Evolutionary conservation across 2,797 vertebrate genomes (phyloP), one percentile per base, ranked within the genome.

Genomic region (Sebastes variabilis): DNA sequence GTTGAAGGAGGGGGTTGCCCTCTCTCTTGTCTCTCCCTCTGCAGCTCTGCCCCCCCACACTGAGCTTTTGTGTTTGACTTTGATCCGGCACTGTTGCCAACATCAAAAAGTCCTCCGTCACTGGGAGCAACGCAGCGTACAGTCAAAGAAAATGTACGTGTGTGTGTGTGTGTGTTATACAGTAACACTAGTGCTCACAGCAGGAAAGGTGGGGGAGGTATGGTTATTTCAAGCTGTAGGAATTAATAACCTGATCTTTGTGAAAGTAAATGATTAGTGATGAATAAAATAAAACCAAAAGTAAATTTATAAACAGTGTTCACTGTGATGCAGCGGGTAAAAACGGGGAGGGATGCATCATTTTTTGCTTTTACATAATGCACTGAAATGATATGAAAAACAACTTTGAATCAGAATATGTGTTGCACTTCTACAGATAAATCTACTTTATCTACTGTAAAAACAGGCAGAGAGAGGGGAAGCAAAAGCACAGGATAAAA

Each of bases 21-120:
- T 84, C 69, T 42, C 61, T 79, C 83, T 66, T 66, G 64, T 74
- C 71, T 76, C 83, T 77, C 80, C 64, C 73, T 61, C 29, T 22
- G 24, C 67, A 66, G 60, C 49, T 58, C 29, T 20, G 4, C 52
- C 49, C 59, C 42, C 69, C 72, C 32, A 81, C 66, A 46, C 79
- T 75, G 77, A 77, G 88, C 86, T 87, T 87, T 83, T 88, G 88
- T 86, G 88, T 82, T 78, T 72, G 80, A 85, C 90, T 93, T 93
- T 93, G 88, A 92, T 92, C 88, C 72, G 3, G 52, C 77, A n/a
- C 81, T 75, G 81, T 83, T 87, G 82, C 83, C 82, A 80, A 90
- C 86, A 92, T 92, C 88, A 92, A 88, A 91, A 88, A 84, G 78
- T 86, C 75, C 54, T 68, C 81, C 71, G 86, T 89, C 83, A 92